Conservation (phyloP, 2,113 vertebrate species). For the Phycodurus eques region DNA sequence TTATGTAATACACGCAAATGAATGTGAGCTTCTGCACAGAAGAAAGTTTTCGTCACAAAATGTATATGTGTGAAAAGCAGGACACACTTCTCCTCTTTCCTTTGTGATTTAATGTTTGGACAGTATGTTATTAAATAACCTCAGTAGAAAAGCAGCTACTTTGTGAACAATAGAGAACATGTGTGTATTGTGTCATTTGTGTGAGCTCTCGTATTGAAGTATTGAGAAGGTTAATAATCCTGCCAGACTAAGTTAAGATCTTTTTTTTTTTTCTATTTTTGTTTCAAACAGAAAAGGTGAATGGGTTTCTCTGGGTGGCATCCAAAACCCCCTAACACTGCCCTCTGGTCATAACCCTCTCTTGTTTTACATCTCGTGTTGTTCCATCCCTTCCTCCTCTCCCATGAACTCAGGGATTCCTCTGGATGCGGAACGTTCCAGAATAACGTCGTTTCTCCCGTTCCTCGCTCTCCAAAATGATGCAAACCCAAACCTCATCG, state of each 20-base stretch:
- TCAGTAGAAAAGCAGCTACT: no score
- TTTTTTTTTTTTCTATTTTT: no score
- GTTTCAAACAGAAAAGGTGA: background rate
- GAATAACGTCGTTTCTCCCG: slow-evolving; percentile 29
- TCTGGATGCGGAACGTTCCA: slow-evolving; percentile 37
- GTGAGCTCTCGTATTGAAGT: no score
- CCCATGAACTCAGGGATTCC: slow-evolving; percentile 55
- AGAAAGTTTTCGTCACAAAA: no score
- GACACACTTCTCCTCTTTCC: no score
- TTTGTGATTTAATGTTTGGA: no score
- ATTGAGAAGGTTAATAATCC: no score
- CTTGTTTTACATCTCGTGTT: slow-evolving; percentile 20
- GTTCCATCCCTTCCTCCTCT: slow-evolving; percentile 40
- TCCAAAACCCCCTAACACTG: slow-evolving; percentile 42
- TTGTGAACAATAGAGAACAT: no score
- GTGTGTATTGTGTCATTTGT: no score
- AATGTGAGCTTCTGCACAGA: background rate
- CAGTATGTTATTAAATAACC: no score
- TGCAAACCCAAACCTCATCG: slow-evolving; percentile 49
- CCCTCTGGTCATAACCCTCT: slow-evolving; percentile 28
- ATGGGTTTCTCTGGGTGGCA: slow-evolving; percentile 20
- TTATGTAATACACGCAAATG: slow-evolving; percentile 28
- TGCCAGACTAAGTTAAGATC: no score
- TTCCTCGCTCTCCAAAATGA: slow-evolving; percentile 42
- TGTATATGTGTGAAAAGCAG: no score